Conservation (phyloP, 2,888 invertebrate genomes). For the Cenopis cana region DNA sequence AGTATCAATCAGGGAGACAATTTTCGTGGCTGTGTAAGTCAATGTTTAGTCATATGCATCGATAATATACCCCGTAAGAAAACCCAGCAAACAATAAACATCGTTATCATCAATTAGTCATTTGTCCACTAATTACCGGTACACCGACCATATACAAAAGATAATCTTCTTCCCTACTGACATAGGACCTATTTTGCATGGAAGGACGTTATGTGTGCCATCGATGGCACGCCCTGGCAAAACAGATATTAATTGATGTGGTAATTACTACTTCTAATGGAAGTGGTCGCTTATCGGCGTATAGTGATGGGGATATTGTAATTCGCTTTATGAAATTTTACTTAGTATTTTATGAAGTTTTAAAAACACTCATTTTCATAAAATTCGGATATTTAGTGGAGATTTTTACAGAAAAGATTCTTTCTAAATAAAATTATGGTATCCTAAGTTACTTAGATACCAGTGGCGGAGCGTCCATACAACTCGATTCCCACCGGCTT, state of each 20-base stretch:
- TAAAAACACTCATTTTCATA: neutral
- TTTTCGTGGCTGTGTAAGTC: too few relatives aligned
- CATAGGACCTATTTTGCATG: neutral
- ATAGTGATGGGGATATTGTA: slow-evolving; percentile 27
- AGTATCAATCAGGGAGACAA: too few relatives aligned
- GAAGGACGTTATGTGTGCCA: slow-evolving; percentile 10
- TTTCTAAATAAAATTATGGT: too few relatives aligned
- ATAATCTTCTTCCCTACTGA: neutral
- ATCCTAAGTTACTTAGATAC: too few relatives aligned
- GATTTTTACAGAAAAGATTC: too few relatives aligned
- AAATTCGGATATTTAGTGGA: neutral
- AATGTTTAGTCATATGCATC: neutral
- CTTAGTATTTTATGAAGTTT: too few relatives aligned
- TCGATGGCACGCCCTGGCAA: slow-evolving; percentile 68
- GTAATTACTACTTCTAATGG: slow-evolving; percentile 72
- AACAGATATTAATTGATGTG: slow-evolving; percentile 75
- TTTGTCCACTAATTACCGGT: slow-evolving; percentile 39
- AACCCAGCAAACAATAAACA: slow-evolving; percentile 52
- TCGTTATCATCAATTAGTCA: slow-evolving; percentile 51
- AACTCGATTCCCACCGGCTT: too few relatives aligned
- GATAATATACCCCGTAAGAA: slow-evolving; percentile 30
- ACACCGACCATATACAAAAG: neutral
- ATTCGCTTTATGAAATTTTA: neutral
- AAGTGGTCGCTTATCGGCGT: slow-evolving; percentile 59
- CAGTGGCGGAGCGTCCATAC: too few relatives aligned